Evolutionary conservation across 2,113 vertebrate genomes (phyloP).

Genomic region (Forbesichthys papilliferus): DNA sequence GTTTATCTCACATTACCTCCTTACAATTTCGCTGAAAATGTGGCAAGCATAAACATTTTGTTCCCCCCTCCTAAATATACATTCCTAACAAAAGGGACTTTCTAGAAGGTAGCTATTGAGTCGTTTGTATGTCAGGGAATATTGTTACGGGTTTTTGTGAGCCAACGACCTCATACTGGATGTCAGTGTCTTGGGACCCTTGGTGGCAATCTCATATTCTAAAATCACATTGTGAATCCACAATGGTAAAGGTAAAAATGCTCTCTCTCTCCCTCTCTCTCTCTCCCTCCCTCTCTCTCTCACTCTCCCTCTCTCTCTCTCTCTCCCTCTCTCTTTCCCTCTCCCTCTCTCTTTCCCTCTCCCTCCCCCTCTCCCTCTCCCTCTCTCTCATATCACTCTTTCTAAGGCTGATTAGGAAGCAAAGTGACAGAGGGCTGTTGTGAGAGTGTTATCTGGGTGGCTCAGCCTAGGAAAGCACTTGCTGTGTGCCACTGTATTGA

Average conservation of each 20-base stretch:
- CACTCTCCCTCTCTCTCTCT: neutral
- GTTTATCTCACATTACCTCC: constrained; percentile 61
- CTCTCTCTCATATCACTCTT: constrained; percentile 24
- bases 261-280: too few relatives aligned
- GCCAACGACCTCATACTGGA: constrained; percentile 5
- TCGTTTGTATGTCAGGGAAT: constrained; percentile 24
- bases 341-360: neutral
- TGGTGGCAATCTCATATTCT: neutral
- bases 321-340: neutral
- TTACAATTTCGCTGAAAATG: constrained; percentile 43
- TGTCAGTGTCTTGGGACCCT: neutral
- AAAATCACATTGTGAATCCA: constrained; percentile 4
- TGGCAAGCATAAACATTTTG: constrained; percentile 44
- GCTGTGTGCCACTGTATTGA: constrained; percentile 41
- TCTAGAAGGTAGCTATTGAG: too few relatives aligned
- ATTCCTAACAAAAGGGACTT: too few relatives aligned
- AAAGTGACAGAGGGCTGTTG: constrained; percentile 59
- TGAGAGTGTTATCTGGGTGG: constrained; percentile 63
- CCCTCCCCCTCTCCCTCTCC: neutral
- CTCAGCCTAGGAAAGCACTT: constrained; percentile 49
- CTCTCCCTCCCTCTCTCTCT: neutral
- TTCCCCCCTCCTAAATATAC: neutral
- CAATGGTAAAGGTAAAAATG: too few relatives aligned
- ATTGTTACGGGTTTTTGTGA: constrained; percentile 7
- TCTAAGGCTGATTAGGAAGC: constrained; percentile 43